Evolutionary conservation across 2,888 invertebrate genomes (phyloP).

Genomic region (Argynnis bischoffii): DNA sequence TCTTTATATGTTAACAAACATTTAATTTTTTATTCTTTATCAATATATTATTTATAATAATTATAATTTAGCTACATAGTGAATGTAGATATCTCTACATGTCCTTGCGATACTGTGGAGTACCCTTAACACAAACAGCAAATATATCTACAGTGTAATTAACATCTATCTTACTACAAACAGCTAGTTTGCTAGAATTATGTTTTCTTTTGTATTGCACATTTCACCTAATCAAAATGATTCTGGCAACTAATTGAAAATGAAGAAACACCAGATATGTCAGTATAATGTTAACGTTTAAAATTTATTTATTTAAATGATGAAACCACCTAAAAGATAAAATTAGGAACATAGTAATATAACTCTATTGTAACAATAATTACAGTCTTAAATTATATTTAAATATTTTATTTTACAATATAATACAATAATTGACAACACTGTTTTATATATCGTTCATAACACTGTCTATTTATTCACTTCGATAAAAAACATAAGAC

Average conservation of each 20-base stretch:
- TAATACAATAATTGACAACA: conserved; percentile 48
- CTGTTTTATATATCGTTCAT: conserved; percentile 25
- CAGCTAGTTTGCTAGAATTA: conserved; percentile 58
- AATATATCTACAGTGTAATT: conserved; percentile 61
- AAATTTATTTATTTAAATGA: conserved; percentile 12
- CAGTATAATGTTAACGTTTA: conserved; percentile 17
- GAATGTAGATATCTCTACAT: conserved; percentile 60
- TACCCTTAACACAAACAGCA: conserved; percentile 59
- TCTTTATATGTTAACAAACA: conserved; percentile 75
- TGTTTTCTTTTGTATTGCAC: conserved; percentile 74
- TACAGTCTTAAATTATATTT: conserved; percentile 68
- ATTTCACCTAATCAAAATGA: conserved; percentile 51
- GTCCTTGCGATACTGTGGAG: conserved; percentile 52
- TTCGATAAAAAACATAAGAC: conserved; percentile 23
- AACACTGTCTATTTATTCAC: conserved; percentile 31
- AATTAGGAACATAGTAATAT: conserved; percentile 74
- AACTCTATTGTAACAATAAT: conserved; percentile 65
- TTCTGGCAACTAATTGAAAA: conserved; percentile 32
- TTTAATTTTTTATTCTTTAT: conserved; percentile 79
- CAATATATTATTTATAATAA: conserved; percentile 81
- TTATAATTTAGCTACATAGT: conserved; percentile 76
- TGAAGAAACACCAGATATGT: conserved; percentile 28
- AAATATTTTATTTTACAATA: conserved; percentile 71
- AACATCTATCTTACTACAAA: conserved; percentile 55
- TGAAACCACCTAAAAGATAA: conserved; percentile 52